These are phyloP conservation scores for Loxodonta africana DNA, from an alignment of 2,113 vertebrate genomes.

Conservation along the genomic window DNA sequence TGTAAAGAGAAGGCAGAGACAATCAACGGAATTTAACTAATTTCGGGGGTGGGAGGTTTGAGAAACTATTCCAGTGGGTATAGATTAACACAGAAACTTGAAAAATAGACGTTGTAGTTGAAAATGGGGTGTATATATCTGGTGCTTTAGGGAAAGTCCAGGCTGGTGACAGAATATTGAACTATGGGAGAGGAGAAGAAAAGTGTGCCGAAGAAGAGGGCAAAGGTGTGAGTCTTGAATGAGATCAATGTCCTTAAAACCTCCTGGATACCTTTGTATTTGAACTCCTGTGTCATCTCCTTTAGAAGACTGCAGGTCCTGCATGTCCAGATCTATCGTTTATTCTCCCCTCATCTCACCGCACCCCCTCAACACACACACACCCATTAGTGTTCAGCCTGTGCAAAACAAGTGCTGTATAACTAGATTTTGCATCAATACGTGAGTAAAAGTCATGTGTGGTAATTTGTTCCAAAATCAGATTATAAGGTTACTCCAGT, in stretches of 20 bases:
- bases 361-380: not conserved
- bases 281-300: not conserved
- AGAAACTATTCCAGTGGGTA: not conserved
- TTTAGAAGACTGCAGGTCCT: not conserved
- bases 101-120: not conserved
- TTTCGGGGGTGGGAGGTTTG: not conserved
- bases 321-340: not conserved
- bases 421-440: not conserved
- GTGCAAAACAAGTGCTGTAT: not conserved
- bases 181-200: not conserved
- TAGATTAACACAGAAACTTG: not conserved
- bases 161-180: not conserved
- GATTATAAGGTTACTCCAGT: slow-evolving; percentile 35
- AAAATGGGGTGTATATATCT: not conserved
- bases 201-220: not conserved
- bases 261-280: not conserved
- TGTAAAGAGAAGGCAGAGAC: not conserved
- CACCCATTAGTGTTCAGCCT: not conserved
- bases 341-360: not conserved
- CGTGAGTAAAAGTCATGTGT: not conserved
- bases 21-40: not conserved
- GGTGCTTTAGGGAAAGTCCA: not conserved
- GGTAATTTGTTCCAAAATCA: not conserved
- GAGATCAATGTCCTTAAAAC: not conserved
- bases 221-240: not conserved